Evolutionary conservation across 2,888 invertebrate species (phyloP).

Genomic region (Drosophila nr. perissopoda): DNA sequence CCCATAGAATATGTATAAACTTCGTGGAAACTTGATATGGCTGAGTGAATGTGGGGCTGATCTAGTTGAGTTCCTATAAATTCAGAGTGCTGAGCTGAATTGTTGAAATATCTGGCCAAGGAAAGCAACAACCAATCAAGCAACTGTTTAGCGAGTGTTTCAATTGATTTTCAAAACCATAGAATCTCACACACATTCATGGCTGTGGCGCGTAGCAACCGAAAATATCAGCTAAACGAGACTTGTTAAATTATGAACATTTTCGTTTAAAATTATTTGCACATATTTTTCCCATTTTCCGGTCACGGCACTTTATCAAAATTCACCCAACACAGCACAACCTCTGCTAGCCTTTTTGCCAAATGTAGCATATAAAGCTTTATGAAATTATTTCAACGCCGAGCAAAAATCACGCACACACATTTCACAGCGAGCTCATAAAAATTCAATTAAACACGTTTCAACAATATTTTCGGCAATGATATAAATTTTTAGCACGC

Average conservation of each 20-base stretch:
- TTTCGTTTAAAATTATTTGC: conserved; percentile 43
- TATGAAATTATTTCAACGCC: conserved; percentile 67
- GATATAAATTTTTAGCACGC: conserved; percentile 75
- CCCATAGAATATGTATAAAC: conserved; percentile 14
- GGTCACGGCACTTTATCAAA: conserved; percentile 68
- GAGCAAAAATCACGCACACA: conserved; percentile 53
- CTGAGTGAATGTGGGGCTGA: conserved; percentile 12
- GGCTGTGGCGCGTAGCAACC: background rate
- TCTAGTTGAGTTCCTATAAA: conserved; percentile 3
- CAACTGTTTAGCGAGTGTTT: conserved; percentile 1
- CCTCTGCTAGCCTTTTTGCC: conserved; percentile 11
- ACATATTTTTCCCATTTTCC: conserved; percentile 42
- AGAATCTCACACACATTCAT: conserved; percentile 1
- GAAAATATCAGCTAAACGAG: conserved; percentile 24
- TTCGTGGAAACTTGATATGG: conserved; percentile 14
- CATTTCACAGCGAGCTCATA: conserved; percentile 61
- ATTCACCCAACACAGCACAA: conserved; percentile 10
- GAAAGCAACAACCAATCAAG: background rate
- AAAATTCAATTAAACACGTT: conserved; percentile 81
- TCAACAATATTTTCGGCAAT: conserved; percentile 74
- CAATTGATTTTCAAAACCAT: conserved; percentile 8
- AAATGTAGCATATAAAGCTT: conserved; percentile 64
- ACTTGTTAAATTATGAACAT: conserved; percentile 52
- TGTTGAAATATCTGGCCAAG: background rate
- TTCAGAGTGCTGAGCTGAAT: background rate